These are phyloP conservation scores for Netelia virgata DNA, from an alignment of 2,888 invertebrate species.

Conservation along the genomic window DNA sequence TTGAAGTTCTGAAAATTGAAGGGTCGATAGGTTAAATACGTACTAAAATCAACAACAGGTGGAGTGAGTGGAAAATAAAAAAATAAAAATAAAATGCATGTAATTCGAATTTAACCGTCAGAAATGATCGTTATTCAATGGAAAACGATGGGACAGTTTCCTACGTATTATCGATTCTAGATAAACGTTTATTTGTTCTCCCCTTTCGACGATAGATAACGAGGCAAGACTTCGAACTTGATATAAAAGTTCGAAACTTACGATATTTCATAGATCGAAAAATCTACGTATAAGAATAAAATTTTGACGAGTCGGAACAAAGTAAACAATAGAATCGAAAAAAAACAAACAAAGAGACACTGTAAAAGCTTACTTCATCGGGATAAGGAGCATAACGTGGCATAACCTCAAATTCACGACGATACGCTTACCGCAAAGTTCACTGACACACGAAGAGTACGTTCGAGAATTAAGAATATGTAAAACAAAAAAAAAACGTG, in stretches of 20 bases:
- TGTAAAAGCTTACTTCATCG: background rate
- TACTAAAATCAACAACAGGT: background rate
- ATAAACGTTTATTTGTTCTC: constrained; percentile 3
- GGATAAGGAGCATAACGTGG: background rate
- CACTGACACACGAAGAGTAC: constrained; percentile 13
- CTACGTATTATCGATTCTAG: constrained; percentile 8
- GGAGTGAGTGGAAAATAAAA: background rate
- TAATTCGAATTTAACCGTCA: background rate
- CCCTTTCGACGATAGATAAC: constrained; percentile 24
- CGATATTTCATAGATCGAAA: too few relatives aligned
- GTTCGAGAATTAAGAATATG: background rate
- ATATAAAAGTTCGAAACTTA: constrained; percentile 5
- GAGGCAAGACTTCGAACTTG: constrained; percentile 22
- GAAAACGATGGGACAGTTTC: constrained; percentile 12
- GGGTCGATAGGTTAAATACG: background rate
- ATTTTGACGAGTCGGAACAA: background rate
- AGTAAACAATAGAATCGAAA: background rate
- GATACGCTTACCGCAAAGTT: background rate
- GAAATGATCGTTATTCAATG: constrained; percentile 2
- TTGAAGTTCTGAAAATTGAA: background rate
- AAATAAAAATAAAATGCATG: background rate
- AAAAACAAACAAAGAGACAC: background rate
- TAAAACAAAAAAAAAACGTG: too few relatives aligned
- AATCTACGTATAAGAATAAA: background rate
- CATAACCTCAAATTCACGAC: background rate